Conservation (phyloP, 2,888 invertebrate genomes). For the Carpatolechia fugitivella region DNA sequence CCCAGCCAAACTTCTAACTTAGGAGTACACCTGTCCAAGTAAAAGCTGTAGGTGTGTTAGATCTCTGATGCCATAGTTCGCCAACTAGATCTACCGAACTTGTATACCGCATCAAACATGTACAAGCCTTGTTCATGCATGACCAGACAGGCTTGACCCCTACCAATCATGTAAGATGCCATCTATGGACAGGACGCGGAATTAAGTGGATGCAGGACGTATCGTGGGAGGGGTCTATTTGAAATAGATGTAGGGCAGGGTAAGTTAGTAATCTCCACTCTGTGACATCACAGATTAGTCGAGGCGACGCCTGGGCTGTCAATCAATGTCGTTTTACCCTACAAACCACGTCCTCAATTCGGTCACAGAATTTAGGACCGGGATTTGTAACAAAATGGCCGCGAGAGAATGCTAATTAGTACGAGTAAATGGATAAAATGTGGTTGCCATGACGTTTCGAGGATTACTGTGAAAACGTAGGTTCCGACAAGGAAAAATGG, state of each 20-base stretch:
- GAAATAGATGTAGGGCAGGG: slow-evolving; percentile 32
- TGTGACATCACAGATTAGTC: slow-evolving; percentile 57
- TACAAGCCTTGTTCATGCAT: slow-evolving; percentile 10
- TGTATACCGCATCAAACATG: slow-evolving; percentile 13
- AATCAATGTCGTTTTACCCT: slow-evolving; percentile 46
- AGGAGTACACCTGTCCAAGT: slow-evolving; percentile 11
- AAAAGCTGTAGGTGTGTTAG: background rate
- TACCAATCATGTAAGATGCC: background rate
- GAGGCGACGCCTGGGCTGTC: slow-evolving; percentile 49
- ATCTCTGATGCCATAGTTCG: slow-evolving; percentile 13
- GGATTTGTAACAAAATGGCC: slow-evolving; percentile 33
- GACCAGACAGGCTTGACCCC: slow-evolving; percentile 8
- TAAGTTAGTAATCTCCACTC: slow-evolving; percentile 39
- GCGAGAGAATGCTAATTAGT: slow-evolving; percentile 13
- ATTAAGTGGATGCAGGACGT: slow-evolving; percentile 18
- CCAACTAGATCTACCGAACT: slow-evolving; percentile 12
- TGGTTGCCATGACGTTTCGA: slow-evolving; percentile 3
- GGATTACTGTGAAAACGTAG: slow-evolving; percentile 4
- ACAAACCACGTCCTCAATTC: slow-evolving; percentile 33
- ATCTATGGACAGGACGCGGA: background rate
- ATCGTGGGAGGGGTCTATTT: slow-evolving; percentile 20
- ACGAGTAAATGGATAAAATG: slow-evolving; percentile 10
- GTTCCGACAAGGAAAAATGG: slow-evolving; percentile 6
- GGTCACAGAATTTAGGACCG: slow-evolving; percentile 32
- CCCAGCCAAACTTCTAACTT: background rate